phyloP scores from a whole-genome alignment of 1,140 invertebrate genomes.

The Cydia amplana region DNA sequence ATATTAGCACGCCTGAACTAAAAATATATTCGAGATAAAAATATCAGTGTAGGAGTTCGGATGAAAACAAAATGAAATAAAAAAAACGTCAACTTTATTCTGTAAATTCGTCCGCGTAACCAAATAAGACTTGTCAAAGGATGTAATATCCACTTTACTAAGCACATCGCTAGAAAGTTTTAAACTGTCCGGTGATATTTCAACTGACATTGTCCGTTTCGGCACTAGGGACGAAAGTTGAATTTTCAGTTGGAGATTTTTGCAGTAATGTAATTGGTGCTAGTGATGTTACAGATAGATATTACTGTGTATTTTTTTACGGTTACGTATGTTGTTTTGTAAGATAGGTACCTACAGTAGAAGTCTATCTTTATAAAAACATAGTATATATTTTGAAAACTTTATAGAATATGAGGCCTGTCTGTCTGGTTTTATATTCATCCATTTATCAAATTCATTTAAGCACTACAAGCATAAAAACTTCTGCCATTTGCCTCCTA shows the following conservation, averaged over 20 bases:
- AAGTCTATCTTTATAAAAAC: too few relatives aligned
- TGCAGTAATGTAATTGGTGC: neutral
- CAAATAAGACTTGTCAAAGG: neutral
- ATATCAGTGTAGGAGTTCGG: too few relatives aligned
- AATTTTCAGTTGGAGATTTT: neutral
- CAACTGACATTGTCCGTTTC: neutral
- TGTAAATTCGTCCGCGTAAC: neutral
- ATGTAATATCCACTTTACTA: neutral
- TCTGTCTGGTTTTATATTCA: too few relatives aligned
- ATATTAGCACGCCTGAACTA: neutral
- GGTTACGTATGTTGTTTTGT: neutral
- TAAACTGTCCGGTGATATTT: neutral
- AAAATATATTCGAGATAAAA: neutral
- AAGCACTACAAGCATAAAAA: too few relatives aligned
- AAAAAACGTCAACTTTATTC: neutral
- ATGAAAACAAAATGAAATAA: neutral
- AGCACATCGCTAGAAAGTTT: neutral
- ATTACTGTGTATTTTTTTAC: neutral
- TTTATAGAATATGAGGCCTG: too few relatives aligned
- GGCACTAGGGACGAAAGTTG: constrained; percentile 1
- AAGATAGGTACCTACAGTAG: neutral
- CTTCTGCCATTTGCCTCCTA: too few relatives aligned
- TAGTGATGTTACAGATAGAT: neutral
- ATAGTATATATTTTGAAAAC: too few relatives aligned
- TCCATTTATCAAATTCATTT: too few relatives aligned